Base-by-base conservation (phyloP, 2,797 vertebrate genomes). In the Tachyglossus aculeatus region DNA sequence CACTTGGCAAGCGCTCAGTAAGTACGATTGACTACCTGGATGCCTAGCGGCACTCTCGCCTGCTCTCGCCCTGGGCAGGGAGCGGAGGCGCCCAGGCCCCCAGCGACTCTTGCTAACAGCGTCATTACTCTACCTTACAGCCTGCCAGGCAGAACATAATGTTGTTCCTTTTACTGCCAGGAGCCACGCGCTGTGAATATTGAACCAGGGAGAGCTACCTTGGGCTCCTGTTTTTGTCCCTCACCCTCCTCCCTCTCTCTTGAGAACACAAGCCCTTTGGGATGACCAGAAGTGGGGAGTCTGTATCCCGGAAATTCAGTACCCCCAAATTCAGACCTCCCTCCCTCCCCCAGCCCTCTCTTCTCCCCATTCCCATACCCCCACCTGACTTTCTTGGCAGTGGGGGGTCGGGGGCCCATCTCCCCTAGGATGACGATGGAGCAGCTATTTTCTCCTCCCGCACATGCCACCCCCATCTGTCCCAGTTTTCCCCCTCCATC, bases 401-500 rank as follows among this genome's bases (percentile, higher is more conserved):
- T 72, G 57, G 75, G 81, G 53, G 76, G 84, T 65, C 71, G 14
- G 12, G 21, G 64, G 67, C 81, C 62, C 31, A 36, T 56, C 67
- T 87, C 83, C 68, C 34, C 71, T 32, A 48, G 85, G 78, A 76
- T 81, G 78, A 80, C n/a, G 80, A 72, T 67, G 38, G 79, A 86
- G 67, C 76, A 87, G 87, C 84, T 89, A 88, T 88, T 86, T 90
- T 84, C 63, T 82, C 68, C 2, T 82, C 81, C 32, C 83, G 77
- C 85, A 88, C 82, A 68, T 87, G 88, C 82, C 58, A 81, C 50
- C 72, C 82, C 88, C 89, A 88, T 90, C 89, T 92, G 88, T 89
- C 87, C 44, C n/a, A 67, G 81, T 78, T 76, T 90, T 90, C 83
- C 84, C 81, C 89, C n/a, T n/a, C n/a, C n/a, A n/a, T n/a, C n/a